Base-by-base conservation (phyloP, 2,888 invertebrate species). In the Abrostola tripartita region DNA sequence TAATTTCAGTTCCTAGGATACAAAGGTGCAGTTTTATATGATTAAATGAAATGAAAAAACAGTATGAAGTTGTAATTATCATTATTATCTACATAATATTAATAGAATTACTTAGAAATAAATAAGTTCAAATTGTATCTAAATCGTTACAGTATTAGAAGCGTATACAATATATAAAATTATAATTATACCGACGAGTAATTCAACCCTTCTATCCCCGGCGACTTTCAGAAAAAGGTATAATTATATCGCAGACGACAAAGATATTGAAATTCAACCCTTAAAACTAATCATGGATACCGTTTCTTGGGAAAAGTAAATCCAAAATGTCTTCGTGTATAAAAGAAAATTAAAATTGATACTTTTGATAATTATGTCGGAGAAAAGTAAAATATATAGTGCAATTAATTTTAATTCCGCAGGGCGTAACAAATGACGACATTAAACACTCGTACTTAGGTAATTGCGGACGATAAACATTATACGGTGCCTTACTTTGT, bases 321-420 rank as follows among this genome's bases (percentile, higher is more conserved):
- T 50, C 71, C 11, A 40, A 52, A 64, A 68, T 52, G 36, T 52
- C 24, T 54, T 24, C 24, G 24, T 8, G 0, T 44, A 37, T 42
- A n/a, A 7, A 41, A 40, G 6, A 11, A 52, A 62, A 65, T 38
- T 9, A 40, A n/a, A 40, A 40, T 9, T 37, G 61, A 51, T 38
- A 69, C 63, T 69, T 69, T 42, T 59, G 68, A 61, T 49, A 63
- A 42, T 64, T 41, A 67, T 54, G 65, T 66, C 65, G 35, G 44
- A 76, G 49, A 12, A 58, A 70, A 71, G 50, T 65, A 68, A 71
- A 60, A 71, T 71, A 62, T 52, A 58, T 12, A 8, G 4, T 62
- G 52, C 52, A 71, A 79, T 79, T 79, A 71, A 74, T 74, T 74
- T 67, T 68, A 74, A 69, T 76, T 66, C 58, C 56, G 14, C 52